Evolutionary conservation across 2,113 vertebrate species (phyloP).

Genomic region (Cettia cetti): DNA sequence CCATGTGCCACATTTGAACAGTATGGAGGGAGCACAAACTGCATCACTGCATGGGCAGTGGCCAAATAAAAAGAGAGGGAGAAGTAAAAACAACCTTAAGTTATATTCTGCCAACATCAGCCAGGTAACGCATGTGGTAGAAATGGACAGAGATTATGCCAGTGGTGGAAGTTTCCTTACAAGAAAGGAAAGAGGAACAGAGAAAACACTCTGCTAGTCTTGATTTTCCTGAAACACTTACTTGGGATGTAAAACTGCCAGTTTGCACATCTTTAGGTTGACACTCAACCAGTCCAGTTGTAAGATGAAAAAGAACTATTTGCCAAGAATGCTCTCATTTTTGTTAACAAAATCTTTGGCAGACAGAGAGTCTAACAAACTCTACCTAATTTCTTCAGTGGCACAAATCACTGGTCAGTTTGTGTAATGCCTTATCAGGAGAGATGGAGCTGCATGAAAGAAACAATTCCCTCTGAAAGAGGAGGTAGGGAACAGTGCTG

Average conservation of each 20-base stretch:
- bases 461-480: constrained; percentile 10
- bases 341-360: neutral
- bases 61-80: neutral
- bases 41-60: neutral
- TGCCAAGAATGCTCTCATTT: neutral
- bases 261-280: neutral
- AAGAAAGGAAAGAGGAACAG: neutral
- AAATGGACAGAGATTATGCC: neutral
- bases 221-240: neutral
- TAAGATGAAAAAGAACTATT: neutral
- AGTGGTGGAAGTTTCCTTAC: neutral
- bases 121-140: neutral
- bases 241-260: neutral
- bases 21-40: neutral
- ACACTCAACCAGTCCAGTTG: neutral
- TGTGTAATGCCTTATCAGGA: neutral
- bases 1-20: neutral
- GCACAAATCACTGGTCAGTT: neutral
- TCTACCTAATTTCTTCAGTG: neutral
- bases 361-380: neutral
- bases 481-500: constrained; percentile 1
- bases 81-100: neutral
- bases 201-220: neutral
- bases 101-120: neutral
- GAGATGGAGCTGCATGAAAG: neutral